These are phyloP conservation scores for Ormia ochracea DNA, from an alignment of 2,888 invertebrate species.

Conservation along the genomic window DNA sequence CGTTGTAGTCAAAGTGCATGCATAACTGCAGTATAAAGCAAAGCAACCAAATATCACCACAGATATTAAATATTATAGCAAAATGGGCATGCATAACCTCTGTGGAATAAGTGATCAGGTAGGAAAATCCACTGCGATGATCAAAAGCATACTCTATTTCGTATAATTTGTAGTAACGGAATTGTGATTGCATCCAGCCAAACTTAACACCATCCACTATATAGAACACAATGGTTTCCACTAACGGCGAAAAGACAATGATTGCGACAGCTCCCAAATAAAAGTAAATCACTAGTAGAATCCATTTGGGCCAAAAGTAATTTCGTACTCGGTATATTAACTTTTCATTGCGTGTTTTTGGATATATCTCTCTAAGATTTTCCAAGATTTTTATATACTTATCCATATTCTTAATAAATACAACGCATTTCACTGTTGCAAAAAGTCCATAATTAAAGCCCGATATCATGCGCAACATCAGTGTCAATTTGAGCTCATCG, in stretches of 20 bases:
- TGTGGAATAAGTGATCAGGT: conserved; percentile 48
- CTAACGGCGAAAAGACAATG: conserved; percentile 36
- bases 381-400: not conserved
- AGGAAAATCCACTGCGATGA: conserved; percentile 33
- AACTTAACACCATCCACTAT: not conserved
- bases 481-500: not conserved
- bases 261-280: conserved; percentile 45
- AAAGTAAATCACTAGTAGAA: conserved; percentile 29
- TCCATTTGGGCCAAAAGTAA: conserved; percentile 50
- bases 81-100: conserved; percentile 64
- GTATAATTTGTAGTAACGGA: conserved; percentile 52
- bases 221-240: conserved; percentile 49
- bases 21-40: conserved; percentile 67
- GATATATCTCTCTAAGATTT: conserved; percentile 42
- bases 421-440: conserved; percentile 20
- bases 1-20: conserved; percentile 69
- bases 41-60: conserved; percentile 67
- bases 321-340: conserved; percentile 36
- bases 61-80: conserved; percentile 18
- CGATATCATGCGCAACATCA: conserved; percentile 32
- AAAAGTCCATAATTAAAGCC: conserved; percentile 45
- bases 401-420: conserved; percentile 2
- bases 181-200: conserved; percentile 34
- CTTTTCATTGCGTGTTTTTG: conserved; percentile 39
- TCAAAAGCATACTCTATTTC: conserved; percentile 59